Evolutionary conservation across 2,113 vertebrate genomes (phyloP), one percentile per base, ranked within the genome.

Genomic region (Ancistrus triradiatus): DNA sequence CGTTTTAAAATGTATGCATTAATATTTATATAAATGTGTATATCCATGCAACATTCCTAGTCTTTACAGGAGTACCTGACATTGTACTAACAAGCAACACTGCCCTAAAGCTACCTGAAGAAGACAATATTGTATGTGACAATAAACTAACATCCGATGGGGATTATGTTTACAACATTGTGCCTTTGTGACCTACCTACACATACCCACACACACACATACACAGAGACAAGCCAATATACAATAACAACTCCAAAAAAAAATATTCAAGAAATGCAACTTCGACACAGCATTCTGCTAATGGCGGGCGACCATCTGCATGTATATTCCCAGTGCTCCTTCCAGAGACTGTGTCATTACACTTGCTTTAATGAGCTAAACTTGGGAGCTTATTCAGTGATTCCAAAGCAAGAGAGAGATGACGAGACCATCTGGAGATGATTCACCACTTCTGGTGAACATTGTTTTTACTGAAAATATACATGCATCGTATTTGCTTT

Each of bases 351-450:
- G 57, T 49, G 50, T 58, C 63, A 57, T 67, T 63, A 62, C 46
- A 60, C 46, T 53, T 55, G 55, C 60, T 63, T 67, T 61, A 67
- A 72, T 68, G 63, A 62, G 59, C 37, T 63, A 55, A 67, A 72
- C 59, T 49, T 59, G 70, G 64, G 51, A 63, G 53, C 59, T 58
- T 61, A 22, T 63, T 72, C 46, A 67, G 64, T 50, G 18, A 21
- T 48, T 71, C 50, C 24, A 42, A 59, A 55, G 50, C 38, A 24
- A 49, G 13, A 43, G 31, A 48, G 35, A 40, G 9, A 15, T n/a
- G 33, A 47, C 15, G 6, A 42, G 38, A 42, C 46, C 48, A 66
- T 63, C 52, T 59, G 55, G 37, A 55, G 47, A 51, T 51, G 22
- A 38, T 51, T 50, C 60, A 63, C n/a, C 47, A 14, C 15, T 42